Conservation (phyloP, 2,888 invertebrate genomes). For the Pterobdella sp. region DNA sequence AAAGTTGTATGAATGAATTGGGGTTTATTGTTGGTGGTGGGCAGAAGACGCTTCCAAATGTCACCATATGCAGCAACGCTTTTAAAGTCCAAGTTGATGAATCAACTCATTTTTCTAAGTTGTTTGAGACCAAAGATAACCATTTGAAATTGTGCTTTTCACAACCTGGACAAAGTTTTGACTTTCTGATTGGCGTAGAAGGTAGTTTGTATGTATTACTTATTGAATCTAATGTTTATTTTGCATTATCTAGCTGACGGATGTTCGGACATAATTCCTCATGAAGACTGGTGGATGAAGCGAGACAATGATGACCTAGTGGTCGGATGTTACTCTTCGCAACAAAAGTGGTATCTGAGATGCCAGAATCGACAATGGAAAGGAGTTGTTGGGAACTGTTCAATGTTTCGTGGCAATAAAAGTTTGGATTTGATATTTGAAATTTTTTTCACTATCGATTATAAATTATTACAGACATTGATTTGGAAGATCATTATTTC, state of each 20-base stretch:
- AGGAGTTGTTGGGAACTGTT: constrained; percentile 35
- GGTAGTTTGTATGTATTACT: background rate
- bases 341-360: constrained; percentile 33
- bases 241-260: constrained; percentile 30
- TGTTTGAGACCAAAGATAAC: constrained; percentile 9
- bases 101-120: too few species aligned
- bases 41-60: background rate
- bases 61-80: background rate
- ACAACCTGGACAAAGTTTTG: background rate
- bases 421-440: background rate
- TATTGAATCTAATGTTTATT: background rate
- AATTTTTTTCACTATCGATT: background rate
- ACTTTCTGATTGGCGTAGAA: constrained; percentile 5
- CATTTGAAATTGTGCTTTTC: background rate
- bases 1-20: background rate
- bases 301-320: constrained; percentile 31
- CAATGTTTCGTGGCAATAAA: constrained; percentile 2
- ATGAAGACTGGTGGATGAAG: constrained; percentile 31
- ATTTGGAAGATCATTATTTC: background rate
- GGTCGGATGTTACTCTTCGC: constrained; percentile 32
- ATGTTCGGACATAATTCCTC: constrained; percentile 34
- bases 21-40: constrained; percentile 1
- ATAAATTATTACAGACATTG: background rate
- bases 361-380: constrained; percentile 31
- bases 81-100: background rate